Evolutionary conservation across 2,113 vertebrate genomes (phyloP).

Genomic region (Dolichallabes microphthalmus): DNA sequence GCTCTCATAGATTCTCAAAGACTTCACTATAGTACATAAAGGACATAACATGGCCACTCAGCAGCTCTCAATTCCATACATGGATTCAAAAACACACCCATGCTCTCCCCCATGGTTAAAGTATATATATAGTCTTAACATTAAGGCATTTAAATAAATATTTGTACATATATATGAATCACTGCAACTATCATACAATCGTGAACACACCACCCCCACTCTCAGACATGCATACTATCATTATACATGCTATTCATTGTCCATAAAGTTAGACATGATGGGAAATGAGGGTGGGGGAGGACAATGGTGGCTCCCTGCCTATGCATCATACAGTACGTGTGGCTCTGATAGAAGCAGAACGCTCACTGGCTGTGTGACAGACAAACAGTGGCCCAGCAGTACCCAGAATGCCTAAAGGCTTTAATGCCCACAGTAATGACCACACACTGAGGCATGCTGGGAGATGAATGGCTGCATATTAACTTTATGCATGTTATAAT

Average conservation of each 20-base stretch:
- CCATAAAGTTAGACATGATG: not conserved
- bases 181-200: not conserved
- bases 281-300: not conserved
- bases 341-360: slow-evolving; percentile 22
- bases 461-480: slow-evolving; percentile 41
- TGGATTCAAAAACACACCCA: not conserved
- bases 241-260: not conserved
- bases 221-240: not conserved
- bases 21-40: not conserved
- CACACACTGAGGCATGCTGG: slow-evolving; percentile 43
- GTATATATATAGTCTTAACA: not conserved
- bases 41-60: not conserved
- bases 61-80: not conserved
- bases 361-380: slow-evolving; percentile 44
- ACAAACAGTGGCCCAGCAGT: slow-evolving; percentile 30
- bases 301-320: not conserved
- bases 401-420: slow-evolving; percentile 29
- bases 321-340: slow-evolving; percentile 11
- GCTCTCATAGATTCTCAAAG: not conserved
- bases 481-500: slow-evolving; percentile 28
- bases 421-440: slow-evolving; percentile 37
- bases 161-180: not conserved
- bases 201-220: not conserved
- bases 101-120: not conserved
- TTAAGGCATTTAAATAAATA: not conserved